Conservation (phyloP, 2,113 vertebrate species). For the Pelvicachromis taeniatus region DNA sequence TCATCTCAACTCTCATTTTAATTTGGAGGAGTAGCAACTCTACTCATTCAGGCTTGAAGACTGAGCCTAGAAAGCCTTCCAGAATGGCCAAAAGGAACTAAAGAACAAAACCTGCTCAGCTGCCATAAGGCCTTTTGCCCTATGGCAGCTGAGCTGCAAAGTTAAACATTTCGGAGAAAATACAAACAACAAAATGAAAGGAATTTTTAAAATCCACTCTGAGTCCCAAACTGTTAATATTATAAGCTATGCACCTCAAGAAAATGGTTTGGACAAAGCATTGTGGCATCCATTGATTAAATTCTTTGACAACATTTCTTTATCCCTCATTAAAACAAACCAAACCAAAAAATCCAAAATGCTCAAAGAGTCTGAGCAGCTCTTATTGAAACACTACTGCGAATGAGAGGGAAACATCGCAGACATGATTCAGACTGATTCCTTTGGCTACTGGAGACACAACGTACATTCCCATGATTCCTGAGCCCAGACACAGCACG, state of each 20-base stretch:
- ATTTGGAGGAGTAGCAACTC: background rate
- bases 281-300: background rate
- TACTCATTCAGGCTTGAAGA: background rate
- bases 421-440: constrained; percentile 10
- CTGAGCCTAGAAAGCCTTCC: background rate
- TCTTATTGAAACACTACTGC: background rate
- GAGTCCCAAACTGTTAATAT: background rate
- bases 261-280: background rate
- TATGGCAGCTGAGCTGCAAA: background rate
- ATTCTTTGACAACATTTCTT: background rate
- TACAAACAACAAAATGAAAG: background rate
- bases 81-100: background rate
- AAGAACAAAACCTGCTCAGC: too few relatives aligned
- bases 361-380: background rate
- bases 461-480: constrained; percentile 34
- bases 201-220: background rate
- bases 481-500: background rate
- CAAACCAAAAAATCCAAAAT: background rate
- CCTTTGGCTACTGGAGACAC: constrained; percentile 9
- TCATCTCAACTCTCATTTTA: background rate
- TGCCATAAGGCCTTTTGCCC: background rate
- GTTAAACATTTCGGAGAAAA: background rate
- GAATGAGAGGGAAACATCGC: background rate
- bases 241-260: background rate
- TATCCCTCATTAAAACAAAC: background rate